Evolutionary conservation across 2,888 invertebrate species (phyloP).

Genomic region (Resseliella maxima): DNA sequence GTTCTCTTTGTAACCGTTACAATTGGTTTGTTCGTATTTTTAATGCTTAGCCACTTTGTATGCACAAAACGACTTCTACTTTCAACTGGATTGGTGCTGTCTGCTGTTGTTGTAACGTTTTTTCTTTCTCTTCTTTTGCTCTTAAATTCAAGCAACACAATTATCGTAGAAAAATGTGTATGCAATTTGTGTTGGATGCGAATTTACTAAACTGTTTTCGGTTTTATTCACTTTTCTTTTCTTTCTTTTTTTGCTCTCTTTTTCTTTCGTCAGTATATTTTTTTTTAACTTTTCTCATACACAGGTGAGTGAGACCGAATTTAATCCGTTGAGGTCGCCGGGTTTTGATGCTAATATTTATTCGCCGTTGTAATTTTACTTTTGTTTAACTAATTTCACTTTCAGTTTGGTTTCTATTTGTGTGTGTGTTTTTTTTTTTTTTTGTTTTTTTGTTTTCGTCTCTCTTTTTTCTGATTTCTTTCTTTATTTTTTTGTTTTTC

Average conservation of each 20-base stretch:
- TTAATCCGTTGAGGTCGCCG: not conserved
- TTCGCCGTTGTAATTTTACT: not conserved
- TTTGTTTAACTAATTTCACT: conserved; percentile 34
- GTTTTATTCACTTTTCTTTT: conserved; percentile 46
- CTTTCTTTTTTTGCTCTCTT: not conserved
- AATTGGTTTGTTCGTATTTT: not conserved
- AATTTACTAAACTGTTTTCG: not conserved
- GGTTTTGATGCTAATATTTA: not conserved
- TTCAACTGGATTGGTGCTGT: not conserved
- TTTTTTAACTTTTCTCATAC: not conserved
- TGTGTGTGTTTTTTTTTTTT: too few relatives aligned
- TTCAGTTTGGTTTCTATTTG: not conserved
- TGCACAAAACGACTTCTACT: not conserved
- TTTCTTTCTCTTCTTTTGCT: too few relatives aligned
- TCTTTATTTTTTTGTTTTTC: not conserved
- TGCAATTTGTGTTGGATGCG: not conserved
- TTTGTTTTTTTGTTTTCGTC: too few relatives aligned
- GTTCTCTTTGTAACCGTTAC: too few relatives aligned
- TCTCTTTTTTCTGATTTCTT: too few relatives aligned
- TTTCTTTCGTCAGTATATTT: too few relatives aligned
- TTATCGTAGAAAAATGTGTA: not conserved
- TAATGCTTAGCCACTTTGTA: not conserved
- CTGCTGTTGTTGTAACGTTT: too few relatives aligned
- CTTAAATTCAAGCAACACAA: not conserved
- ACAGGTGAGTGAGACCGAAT: not conserved